phyloP scores from a whole-genome alignment of 2,113 vertebrate genomes.

The Hippocampus barbouri region DNA sequence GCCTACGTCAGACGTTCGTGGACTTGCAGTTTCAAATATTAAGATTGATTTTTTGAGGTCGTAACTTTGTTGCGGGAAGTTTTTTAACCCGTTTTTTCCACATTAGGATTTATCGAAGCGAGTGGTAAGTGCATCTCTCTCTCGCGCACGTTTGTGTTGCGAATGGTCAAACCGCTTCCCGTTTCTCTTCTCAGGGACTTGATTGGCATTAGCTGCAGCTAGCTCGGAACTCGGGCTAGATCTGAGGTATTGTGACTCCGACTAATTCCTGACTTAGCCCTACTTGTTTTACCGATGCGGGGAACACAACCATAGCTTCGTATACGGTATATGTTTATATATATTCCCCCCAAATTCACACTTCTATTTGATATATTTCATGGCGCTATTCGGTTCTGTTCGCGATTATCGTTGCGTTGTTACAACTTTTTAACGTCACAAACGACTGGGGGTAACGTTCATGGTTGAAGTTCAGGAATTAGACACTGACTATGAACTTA shows the following conservation, averaged over 20 bases:
- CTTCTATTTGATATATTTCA: not conserved
- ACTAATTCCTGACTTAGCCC: conserved; percentile 37
- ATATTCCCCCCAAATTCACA: not conserved
- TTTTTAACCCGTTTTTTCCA: not conserved
- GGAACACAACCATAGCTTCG: not conserved
- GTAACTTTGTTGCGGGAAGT: not conserved
- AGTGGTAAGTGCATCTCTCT: conserved; percentile 48
- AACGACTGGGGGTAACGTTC: not conserved
- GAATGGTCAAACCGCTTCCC: not conserved
- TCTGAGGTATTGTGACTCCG: conserved; percentile 13
- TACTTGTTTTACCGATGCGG: not conserved
- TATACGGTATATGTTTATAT: too few relatives aligned
- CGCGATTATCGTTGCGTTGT: not conserved
- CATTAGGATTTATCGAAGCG: not conserved
- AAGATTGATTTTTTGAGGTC: conserved; percentile 26
- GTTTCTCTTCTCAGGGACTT: conserved; percentile 47
- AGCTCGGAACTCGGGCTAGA: conserved; percentile 1
- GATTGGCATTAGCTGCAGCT: conserved; percentile 33
- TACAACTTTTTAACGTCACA: not conserved
- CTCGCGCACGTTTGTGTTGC: not conserved
- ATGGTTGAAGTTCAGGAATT: conserved; percentile 18
- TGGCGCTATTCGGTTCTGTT: not conserved
- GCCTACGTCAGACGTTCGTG: conserved; percentile 47
- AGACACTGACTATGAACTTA: not conserved
- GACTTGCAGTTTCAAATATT: conserved; percentile 39